Evolutionary conservation across 1,140 invertebrate genomes (phyloP).

Genomic region (Temnothorax curvispinosus): DNA sequence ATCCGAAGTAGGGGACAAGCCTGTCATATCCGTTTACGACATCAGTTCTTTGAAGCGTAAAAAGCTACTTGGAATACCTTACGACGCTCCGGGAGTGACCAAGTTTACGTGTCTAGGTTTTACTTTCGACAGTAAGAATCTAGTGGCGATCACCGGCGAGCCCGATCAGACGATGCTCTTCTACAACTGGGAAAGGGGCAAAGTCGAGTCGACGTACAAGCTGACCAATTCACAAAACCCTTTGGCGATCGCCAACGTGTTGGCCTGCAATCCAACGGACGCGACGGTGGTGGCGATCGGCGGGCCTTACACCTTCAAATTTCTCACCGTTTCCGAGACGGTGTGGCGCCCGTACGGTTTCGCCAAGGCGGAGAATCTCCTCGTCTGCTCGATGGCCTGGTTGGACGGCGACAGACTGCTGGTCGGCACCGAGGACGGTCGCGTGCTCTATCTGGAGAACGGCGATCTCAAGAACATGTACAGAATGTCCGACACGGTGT

Average conservation of each 20-base stretch:
- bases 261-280: constrained; percentile 92
- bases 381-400: constrained; percentile 90
- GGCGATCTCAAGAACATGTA: constrained; percentile 91
- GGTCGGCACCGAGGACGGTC: constrained; percentile 91
- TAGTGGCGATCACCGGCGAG: constrained; percentile 92
- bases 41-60: constrained; percentile 87
- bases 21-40: constrained; percentile 89
- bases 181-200: constrained; percentile 94
- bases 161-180: constrained; percentile 93
- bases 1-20: constrained; percentile 86
- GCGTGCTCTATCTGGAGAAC: constrained; percentile 91
- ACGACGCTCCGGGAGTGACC: constrained; percentile 79
- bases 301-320: constrained; percentile 90
- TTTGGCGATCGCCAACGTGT: constrained; percentile 84
- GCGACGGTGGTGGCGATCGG: constrained; percentile 90
- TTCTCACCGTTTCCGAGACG: constrained; percentile 92
- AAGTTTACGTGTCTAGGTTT: constrained; percentile 92
- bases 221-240: constrained; percentile 88
- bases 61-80: constrained; percentile 88
- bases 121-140: constrained; percentile 91
- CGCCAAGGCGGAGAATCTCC: constrained; percentile 92
- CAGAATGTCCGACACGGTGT: constrained; percentile 85
- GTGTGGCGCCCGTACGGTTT: constrained; percentile 93
- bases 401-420: constrained; percentile 91
- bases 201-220: constrained; percentile 91